phyloP scores from a whole-genome alignment of 2,113 vertebrate species.

The Amphilophus citrinellus region DNA sequence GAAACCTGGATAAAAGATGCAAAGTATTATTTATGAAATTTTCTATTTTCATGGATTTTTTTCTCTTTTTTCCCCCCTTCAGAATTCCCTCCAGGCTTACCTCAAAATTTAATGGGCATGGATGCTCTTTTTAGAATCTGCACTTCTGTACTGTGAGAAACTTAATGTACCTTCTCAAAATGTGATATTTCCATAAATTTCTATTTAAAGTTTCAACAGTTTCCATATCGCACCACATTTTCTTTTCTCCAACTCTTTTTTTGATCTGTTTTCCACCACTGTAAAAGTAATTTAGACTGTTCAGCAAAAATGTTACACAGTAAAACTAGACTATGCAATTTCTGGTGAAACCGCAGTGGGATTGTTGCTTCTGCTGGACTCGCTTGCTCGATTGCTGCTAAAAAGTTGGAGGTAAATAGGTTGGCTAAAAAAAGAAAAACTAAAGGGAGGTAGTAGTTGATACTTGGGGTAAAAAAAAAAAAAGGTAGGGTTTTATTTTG shows the following conservation, averaged over 20 bases:
- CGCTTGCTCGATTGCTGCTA: neutral
- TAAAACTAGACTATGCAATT: neutral
- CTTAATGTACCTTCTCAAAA: neutral
- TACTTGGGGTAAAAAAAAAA: neutral
- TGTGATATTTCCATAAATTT: slow-evolving; percentile 3
- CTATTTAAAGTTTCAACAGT: slow-evolving; percentile 2
- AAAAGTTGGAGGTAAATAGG: neutral
- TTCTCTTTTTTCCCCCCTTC: neutral
- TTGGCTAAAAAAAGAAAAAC: neutral
- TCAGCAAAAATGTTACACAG: neutral
- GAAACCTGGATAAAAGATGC: slow-evolving; percentile 76
- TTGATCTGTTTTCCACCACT: neutral
- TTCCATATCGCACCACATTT: neutral
- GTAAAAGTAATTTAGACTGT: neutral
- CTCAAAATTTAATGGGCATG: neutral
- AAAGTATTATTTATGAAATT: neutral
- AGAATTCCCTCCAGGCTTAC: slow-evolving; percentile 6
- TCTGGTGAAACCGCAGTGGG: neutral
- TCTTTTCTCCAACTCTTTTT: neutral
- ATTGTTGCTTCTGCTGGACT: neutral
- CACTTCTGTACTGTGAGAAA: slow-evolving; percentile 13
- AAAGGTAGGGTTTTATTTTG: neutral
- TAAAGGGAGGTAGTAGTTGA: neutral
- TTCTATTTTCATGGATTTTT: neutral
- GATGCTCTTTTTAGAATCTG: neutral